Evolutionary conservation across 2,888 invertebrate genomes (phyloP).

Genomic region (Hydraecia micacea): DNA sequence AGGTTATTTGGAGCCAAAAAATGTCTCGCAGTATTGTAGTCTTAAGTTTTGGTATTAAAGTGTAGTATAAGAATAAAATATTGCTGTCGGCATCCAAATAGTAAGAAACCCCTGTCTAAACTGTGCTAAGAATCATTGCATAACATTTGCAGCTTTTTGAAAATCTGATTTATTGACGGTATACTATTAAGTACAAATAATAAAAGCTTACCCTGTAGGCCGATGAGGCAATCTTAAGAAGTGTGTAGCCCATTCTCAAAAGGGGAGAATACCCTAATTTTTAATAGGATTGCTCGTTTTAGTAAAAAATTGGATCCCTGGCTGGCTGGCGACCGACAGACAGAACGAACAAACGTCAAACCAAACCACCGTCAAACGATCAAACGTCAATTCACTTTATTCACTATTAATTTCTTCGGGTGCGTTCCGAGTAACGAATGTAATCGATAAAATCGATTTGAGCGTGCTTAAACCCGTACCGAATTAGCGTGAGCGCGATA

Average conservation of each 20-base stretch:
- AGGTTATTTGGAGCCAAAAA: constrained; percentile 42
- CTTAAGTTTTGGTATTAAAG: not conserved
- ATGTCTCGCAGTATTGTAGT: not conserved
- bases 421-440: too few species aligned
- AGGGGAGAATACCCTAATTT: constrained; percentile 60
- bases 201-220: constrained; percentile 81
- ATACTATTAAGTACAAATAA: constrained; percentile 32
- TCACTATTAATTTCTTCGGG: too few species aligned
- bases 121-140: constrained; percentile 75
- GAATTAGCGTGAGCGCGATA: too few species aligned
- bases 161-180: constrained; percentile 16
- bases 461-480: too few species aligned
- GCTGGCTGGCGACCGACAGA: constrained; percentile 72
- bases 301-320: constrained; percentile 75
- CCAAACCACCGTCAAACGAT: too few species aligned
- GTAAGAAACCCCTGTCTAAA: not conserved
- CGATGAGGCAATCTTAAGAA: constrained; percentile 84
- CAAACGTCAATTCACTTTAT: constrained; percentile 4
- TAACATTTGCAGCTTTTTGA: constrained; percentile 77
- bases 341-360: constrained; percentile 30
- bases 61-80: not conserved
- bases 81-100: not conserved
- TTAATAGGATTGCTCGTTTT: constrained; percentile 57
- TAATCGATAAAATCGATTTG: too few species aligned
- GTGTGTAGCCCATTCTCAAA: constrained; percentile 84